Base-by-base conservation (phyloP, 2,113 vertebrate genomes). In the Etheostoma cragini region DNA sequence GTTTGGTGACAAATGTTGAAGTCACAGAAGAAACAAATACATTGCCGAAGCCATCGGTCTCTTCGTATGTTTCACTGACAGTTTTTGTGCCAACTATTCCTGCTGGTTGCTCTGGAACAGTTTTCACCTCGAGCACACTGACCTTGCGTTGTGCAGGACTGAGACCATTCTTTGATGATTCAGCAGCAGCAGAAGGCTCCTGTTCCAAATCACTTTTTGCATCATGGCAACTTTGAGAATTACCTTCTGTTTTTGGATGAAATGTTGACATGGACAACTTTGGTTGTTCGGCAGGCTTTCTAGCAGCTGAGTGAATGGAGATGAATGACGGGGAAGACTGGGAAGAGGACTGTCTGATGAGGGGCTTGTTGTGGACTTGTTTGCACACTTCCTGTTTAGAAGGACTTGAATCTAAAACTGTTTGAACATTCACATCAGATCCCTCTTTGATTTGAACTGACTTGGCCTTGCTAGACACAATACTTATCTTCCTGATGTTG, bases 241-340 rank as follows among this genome's bases (percentile, higher is more conserved):
- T 33, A 5, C 38, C 33, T 14, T 88, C 53, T 24, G 63, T 22
- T 70, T 88, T 86, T 80, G 92, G 78, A 69, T 92, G 92, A 73
- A 91, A 88, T 69, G 67, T 88, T 62, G 88, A 83, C 61, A 81
- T 61, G 83, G 90, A 72, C 53, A 87, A 15, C 50, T 81, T 82
- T 10, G 52, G 85, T 64, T 94, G 89, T 21, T 94, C 77, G 14
- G 74, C 91, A 53, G 90, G 72, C 72, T 96, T 98, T 76, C 96
- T 96, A 50, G 96, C 94, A 75, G 97, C 96, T n/a, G 96, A 99
- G 60, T 97, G 96, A 11, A 97, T 97, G 63, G 97, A 94, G 91
- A 97, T 99, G 79, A 96, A 98, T 0, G 95, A 97, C 5, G 97
- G 97, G 4, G 96, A 97, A 2, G 96, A 96, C 58, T 95, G 94